A percentile compares a stretch with the other conserved stretches of the same genome.
Evolutionary conservation across 2,888 invertebrate genomes (phyloP).

Genomic region (Cephus pulcher): DNA sequence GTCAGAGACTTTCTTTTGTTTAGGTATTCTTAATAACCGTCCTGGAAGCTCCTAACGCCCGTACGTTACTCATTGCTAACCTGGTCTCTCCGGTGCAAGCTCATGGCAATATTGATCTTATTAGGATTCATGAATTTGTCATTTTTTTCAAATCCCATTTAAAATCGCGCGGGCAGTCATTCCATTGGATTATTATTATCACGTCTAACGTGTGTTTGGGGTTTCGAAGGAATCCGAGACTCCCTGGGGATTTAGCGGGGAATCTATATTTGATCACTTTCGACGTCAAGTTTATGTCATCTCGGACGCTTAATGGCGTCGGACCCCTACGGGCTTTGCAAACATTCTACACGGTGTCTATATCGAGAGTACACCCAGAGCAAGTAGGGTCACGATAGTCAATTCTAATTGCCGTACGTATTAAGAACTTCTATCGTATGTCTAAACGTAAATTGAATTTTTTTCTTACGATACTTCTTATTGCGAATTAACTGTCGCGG

Average conservation of each 20-base stretch:
- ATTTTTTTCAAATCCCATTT: neutral
- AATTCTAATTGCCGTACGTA: neutral
- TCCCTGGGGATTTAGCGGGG: conserved; percentile 26
- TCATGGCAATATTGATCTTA: neutral
- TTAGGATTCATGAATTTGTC: neutral
- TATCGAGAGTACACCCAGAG: conserved; percentile 36
- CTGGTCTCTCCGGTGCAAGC: neutral
- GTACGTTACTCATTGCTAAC: neutral
- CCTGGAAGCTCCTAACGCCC: neutral
- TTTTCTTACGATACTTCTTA: neutral
- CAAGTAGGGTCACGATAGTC: conserved; percentile 35
- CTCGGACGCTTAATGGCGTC: conserved; percentile 50
- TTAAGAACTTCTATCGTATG: neutral
- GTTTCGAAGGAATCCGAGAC: neutral
- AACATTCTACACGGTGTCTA: conserved; percentile 44
- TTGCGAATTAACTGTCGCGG: neutral
- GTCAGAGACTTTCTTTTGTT: neutral
- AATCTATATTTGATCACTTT: conserved; percentile 59
- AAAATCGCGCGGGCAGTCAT: neutral
- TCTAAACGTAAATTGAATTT: neutral
- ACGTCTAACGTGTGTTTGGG: conserved; percentile 22
- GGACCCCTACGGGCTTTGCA: conserved; percentile 46
- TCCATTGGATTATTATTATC: neutral
- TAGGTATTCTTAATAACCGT: neutral
- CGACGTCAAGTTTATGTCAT: conserved; percentile 52